A percentile compares a stretch with the other conserved stretches of the same genome.
Evolutionary conservation across 2,888 invertebrate genomes (phyloP).

Genomic region (Meta bourneti): DNA sequence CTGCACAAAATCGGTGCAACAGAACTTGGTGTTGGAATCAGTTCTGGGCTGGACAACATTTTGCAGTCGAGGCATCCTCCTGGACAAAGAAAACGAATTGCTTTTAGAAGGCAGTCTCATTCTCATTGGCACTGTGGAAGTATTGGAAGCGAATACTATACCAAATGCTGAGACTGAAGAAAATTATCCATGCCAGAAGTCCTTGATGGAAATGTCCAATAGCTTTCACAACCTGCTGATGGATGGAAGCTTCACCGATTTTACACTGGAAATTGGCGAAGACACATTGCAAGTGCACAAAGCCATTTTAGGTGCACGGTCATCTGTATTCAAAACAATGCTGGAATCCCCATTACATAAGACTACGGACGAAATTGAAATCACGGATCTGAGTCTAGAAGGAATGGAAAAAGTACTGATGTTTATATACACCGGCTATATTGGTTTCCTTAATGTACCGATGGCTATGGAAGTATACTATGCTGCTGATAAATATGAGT

Average conservation of each 20-base stretch:
- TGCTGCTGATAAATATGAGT: conserved; percentile 49
- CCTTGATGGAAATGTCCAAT: not conserved
- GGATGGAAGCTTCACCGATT: not conserved
- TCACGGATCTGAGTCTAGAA: not conserved
- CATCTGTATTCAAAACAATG: conserved; percentile 4
- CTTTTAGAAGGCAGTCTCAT: conserved; percentile 1
- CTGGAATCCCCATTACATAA: too few relatives aligned
- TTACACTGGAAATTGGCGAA: not conserved
- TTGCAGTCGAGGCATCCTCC: not conserved
- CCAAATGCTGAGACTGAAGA: conserved; percentile 27
- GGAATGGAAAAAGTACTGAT: not conserved
- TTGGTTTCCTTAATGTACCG: not conserved
- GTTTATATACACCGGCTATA: conserved; percentile 1
- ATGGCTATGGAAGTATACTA: conserved; percentile 11
- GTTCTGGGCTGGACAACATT: not conserved
- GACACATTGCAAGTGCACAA: conserved; percentile 6
- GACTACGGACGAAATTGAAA: not conserved
- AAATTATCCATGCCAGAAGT: not conserved
- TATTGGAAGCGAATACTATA: conserved; percentile 3
- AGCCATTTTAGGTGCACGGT: conserved; percentile 29
- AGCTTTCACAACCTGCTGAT: not conserved
- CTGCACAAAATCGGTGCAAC: not conserved
- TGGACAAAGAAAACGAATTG: not conserved
- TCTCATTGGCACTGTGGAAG: conserved; percentile 3
- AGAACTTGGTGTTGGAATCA: not conserved